Evolutionary conservation across 2,113 vertebrate genomes (phyloP).

Genomic region (Athene cunicularia): DNA sequence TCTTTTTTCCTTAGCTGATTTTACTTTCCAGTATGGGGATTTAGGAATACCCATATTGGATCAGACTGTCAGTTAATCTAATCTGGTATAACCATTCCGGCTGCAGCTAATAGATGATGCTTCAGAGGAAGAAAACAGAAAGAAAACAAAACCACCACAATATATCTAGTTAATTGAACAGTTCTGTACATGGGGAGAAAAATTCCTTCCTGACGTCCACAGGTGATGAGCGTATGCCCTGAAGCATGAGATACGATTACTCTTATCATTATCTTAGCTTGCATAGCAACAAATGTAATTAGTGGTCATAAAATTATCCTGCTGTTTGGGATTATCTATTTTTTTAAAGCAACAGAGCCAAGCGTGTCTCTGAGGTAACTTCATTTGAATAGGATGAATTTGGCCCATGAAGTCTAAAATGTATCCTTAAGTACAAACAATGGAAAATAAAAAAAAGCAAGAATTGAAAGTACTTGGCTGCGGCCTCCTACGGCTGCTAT

Average conservation of each 20-base stretch:
- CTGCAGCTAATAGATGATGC: conserved; percentile 25
- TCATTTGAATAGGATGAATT: conserved; percentile 47
- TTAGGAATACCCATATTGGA: conserved; percentile 33
- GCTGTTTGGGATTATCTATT: conserved; percentile 62
- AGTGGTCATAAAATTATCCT: conserved; percentile 80
- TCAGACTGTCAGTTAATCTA: conserved; percentile 7
- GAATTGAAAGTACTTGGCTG: conserved; percentile 10
- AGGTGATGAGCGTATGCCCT: conserved; percentile 79
- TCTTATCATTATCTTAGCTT: conserved; percentile 80
- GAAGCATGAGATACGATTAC: conserved; percentile 83
- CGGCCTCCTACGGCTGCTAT: neutral
- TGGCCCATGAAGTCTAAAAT: conserved; percentile 9
- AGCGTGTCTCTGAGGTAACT: conserved; percentile 60
- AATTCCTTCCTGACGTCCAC: conserved; percentile 69
- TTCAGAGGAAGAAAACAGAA: conserved; percentile 48
- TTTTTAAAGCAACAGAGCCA: conserved; percentile 61
- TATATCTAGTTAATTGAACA: conserved; percentile 62
- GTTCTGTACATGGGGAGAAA: conserved; percentile 26
- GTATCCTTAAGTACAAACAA: conserved; percentile 19
- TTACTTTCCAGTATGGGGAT: neutral
- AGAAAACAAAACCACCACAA: conserved; percentile 45
- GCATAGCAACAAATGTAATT: conserved; percentile 77
- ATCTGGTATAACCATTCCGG: conserved; percentile 9
- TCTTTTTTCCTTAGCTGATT: neutral
- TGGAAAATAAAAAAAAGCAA: conserved; percentile 14